Base-by-base conservation (phyloP, 2,113 vertebrate genomes). In the Odontophorus gujanensis region DNA sequence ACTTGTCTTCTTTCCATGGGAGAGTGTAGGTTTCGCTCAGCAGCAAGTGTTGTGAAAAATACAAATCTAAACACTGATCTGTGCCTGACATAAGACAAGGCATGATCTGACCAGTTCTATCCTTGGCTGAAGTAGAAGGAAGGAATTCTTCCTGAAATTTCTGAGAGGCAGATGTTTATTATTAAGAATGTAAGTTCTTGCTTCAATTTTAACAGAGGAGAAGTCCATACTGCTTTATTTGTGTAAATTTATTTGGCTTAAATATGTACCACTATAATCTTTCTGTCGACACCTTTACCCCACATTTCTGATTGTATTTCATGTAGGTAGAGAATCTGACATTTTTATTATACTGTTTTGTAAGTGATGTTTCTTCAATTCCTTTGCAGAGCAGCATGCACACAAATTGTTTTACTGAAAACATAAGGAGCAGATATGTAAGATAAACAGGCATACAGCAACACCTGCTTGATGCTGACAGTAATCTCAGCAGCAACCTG, bases 1-100 rank as follows among this genome's bases (percentile, higher is more conserved):
- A 81, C 71, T 91, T 87, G 87, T 78, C 75, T 78, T 78, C 93
- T 74, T 96, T 96, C 78, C 92, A 71, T 82, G 87, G 45, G 42
- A 88, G 26, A 19, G 81, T 85, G 50, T 87, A 92, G 87, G 67
- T 82, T 95, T 94, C 91, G 17, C 58, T 91, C 81, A 90, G 69
- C 15, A n/a, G 65, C 50, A 93, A 96, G 72, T 86, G 36, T 38
- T 95, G 67, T 94, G 75, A 91, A 85, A 91, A 95, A 77, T 72
- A 93, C 30, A 85, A 65, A 82, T 66, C 55, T 58, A 53, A 95
- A 87, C 42, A 71, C 15, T 16, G 65, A 58, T 21, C 62, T 89
- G 25, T 81, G 53, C 48, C 79, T 85, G 45, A 42, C 36, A 38
- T 22, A 73, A 84, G n/a, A 47, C 34, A 82, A 82, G 36, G 21